Conservation (phyloP, 2,113 vertebrate species). For the Lycaon pictus region DNA sequence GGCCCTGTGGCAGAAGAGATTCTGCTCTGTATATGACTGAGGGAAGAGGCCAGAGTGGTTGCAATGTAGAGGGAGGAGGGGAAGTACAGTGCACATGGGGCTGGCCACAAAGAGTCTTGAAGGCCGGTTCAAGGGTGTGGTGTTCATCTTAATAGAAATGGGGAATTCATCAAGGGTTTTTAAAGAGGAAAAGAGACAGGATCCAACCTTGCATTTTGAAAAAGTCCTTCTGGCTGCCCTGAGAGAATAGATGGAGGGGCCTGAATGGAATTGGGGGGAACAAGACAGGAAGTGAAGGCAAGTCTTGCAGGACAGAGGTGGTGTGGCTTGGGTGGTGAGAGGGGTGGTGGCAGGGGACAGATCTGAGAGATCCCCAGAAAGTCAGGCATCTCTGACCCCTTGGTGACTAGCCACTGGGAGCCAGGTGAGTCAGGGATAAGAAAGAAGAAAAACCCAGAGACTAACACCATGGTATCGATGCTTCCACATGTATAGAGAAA, state of each 20-base stretch:
- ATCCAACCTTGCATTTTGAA: background rate
- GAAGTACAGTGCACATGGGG: background rate
- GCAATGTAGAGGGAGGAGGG: background rate
- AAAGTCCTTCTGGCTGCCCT: background rate
- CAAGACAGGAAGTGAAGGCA: background rate
- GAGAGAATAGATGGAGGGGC: background rate
- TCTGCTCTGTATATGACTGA: background rate
- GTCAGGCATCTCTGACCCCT: background rate
- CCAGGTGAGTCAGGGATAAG: background rate
- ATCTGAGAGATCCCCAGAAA: background rate
- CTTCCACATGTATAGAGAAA: fast-evolving
- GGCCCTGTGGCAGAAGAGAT: background rate
- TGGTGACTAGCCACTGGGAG: background rate
- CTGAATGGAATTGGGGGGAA: background rate
- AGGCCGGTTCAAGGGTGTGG: background rate
- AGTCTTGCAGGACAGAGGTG: background rate
- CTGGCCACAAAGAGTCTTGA: background rate
- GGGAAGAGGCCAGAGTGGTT: background rate
- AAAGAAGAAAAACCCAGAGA: background rate
- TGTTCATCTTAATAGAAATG: background rate
- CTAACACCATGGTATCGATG: fast-evolving
- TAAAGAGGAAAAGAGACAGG: background rate
- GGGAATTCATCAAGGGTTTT: background rate
- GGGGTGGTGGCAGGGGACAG: background rate
- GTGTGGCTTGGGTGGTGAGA: background rate